Evolutionary conservation across 2,797 vertebrate species (phyloP).

Genomic region (Tauraco hartlaubi): DNA sequence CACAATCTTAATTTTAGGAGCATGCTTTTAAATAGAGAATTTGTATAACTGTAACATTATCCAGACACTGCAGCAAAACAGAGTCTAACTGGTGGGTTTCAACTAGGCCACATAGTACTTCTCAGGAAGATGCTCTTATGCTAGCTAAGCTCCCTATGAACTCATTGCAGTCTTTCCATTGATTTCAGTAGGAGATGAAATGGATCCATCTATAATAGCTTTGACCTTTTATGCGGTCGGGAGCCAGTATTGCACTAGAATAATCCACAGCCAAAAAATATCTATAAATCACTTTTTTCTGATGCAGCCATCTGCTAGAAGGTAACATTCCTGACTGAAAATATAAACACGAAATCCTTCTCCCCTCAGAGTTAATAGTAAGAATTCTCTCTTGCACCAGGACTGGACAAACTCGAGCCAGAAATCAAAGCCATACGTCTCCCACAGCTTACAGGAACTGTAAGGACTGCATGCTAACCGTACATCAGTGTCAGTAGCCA

Average conservation of each 20-base stretch:
- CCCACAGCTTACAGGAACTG: background rate
- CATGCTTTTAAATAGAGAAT: background rate
- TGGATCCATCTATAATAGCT: background rate
- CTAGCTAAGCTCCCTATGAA: background rate
- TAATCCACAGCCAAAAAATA: background rate
- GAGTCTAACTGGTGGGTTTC: background rate
- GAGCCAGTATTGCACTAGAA: background rate
- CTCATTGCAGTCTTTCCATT: background rate
- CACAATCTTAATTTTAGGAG: background rate
- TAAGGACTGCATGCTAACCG: background rate
- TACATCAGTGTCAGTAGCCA: background rate
- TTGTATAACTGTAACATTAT: background rate
- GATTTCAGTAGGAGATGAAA: constrained; percentile 1
- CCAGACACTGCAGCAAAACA: background rate
- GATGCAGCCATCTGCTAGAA: background rate
- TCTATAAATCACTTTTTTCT: background rate
- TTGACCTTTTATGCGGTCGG: background rate
- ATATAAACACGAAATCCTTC: background rate
- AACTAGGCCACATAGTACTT: background rate
- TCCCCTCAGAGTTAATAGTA: background rate
- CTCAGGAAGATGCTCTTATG: background rate
- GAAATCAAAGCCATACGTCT: background rate
- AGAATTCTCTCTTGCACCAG: background rate
- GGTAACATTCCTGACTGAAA: background rate
- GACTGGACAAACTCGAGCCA: background rate